Conservation (phyloP, 2,113 vertebrate genomes). For the Sapajus apella region DNA sequence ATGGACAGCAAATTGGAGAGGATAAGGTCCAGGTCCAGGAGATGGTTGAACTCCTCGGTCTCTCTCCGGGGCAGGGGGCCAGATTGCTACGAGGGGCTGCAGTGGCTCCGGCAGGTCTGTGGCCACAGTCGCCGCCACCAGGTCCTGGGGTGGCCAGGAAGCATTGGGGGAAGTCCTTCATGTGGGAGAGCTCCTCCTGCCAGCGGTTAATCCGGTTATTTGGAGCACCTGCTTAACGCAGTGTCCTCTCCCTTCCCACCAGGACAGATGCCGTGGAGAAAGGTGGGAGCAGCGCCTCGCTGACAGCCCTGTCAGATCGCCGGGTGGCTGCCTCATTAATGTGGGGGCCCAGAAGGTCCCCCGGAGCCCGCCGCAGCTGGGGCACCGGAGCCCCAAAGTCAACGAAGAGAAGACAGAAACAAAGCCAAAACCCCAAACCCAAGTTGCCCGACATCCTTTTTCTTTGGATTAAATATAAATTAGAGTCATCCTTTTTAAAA, state of each 20-base stretch:
- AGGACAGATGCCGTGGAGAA: constrained; percentile 93
- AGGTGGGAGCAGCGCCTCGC: constrained; percentile 93
- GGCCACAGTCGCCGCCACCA: constrained; percentile 71
- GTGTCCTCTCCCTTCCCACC: constrained; percentile 87
- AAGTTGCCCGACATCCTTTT: too few species aligned
- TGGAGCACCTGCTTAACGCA: constrained; percentile 86
- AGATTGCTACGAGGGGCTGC: constrained; percentile 73
- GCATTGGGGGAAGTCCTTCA: constrained; percentile 88
- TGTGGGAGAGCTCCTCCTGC: constrained; percentile 93
- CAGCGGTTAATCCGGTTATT: constrained; percentile 87
- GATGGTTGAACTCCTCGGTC: constrained; percentile 91
- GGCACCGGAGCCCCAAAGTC: too few species aligned
- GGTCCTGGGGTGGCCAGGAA: constrained; percentile 84
- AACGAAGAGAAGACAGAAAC: too few species aligned
- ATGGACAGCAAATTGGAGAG: constrained; percentile 93
- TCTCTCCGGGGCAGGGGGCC: constrained; percentile 87
- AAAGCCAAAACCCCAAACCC: too few species aligned
- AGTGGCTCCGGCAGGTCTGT: constrained; percentile 72
- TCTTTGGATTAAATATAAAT: too few species aligned
- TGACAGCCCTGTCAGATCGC: too few species aligned
- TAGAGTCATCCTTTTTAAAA: too few species aligned
- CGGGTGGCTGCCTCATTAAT: too few species aligned
- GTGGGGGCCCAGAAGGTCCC: too few species aligned
- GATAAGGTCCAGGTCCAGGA: constrained; percentile 97
- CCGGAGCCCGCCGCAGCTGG: too few species aligned